Base-by-base conservation (phyloP, 2,113 vertebrate species). In the Phalacrocorax pelagicus region DNA sequence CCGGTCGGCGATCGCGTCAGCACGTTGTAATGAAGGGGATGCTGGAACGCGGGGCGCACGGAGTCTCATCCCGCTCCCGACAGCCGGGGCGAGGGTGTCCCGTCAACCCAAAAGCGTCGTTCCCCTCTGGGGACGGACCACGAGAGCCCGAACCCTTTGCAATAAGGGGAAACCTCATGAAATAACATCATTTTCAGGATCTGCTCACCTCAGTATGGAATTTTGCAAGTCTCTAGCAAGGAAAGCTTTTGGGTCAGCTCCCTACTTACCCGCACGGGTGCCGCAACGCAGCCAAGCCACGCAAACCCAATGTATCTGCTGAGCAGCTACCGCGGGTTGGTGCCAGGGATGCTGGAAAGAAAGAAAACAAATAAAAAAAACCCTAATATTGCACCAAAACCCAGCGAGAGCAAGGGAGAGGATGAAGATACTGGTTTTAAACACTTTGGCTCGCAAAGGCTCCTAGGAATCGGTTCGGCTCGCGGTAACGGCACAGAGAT, bases 41-140 rank as follows among this genome's bases (percentile, higher is more conserved):
- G 78, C 29, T 54, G 57, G 80, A 85, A 88, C 15, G 47, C 24
- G 16, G 73, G 36, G 69, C n/a, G 85, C 15, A 9, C 15, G 81
- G 62, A 90, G 66, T 73, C 84, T 85, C 85, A 85, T 3, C 55
- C 0, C 2, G 2, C 46, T 59, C 86, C 34, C 7, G 14, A 13
- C 2, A 63, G 42, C 4, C 3, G 11, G 4, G n/a, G 42, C 2
- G 14, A 94, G 49, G 52, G 69, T 73, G 70, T 49, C 91, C 59
- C 0, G 1, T 29, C 0, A 0, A 63, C 32, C n/a, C 73, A 61
- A 26, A 78, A 70, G 55, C 0, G 0, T 8, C 0, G 0, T 10
- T 70, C 63, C 58, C n/a, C 55, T 73, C 65, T 36, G 51, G 54
- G 75, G 54, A 55, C 6, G 58, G 57, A 46, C 70, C 75, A 69